Evolutionary conservation across 2,113 vertebrate species (phyloP).

Genomic region (Acrocephalus kingi): DNA sequence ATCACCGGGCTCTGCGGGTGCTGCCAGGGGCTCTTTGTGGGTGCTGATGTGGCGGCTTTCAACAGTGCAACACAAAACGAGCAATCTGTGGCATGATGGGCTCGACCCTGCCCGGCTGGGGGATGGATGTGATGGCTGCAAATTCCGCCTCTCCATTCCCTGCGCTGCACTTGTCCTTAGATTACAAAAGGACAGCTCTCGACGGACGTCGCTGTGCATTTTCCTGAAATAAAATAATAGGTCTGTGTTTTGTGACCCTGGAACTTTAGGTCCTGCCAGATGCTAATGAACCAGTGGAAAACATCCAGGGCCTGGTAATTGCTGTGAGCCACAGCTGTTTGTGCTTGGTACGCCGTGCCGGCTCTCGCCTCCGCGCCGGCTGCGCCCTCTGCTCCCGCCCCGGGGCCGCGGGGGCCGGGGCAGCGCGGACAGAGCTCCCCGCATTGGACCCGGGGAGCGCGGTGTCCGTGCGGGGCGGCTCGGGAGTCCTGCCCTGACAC

Average conservation of each 20-base stretch:
- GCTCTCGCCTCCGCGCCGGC: neutral
- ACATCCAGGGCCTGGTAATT: conserved; percentile 34
- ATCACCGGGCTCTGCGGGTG: neutral
- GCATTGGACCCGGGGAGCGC: neutral
- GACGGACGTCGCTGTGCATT: neutral
- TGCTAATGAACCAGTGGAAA: conserved; percentile 50
- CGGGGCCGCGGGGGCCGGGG: neutral
- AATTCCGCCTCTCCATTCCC: neutral
- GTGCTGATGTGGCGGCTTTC: neutral
- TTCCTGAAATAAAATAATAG: conserved; percentile 29
- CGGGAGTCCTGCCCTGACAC: no score
- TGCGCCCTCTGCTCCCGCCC: neutral
- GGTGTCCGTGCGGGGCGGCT: neutral
- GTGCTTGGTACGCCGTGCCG: neutral
- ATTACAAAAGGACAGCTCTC: conserved; percentile 31
- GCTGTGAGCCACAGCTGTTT: conserved; percentile 36
- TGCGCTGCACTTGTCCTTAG: neutral
- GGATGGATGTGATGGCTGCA: neutral
- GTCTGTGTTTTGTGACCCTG: conserved; percentile 44
- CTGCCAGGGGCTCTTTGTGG: neutral
- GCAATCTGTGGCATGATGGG: neutral
- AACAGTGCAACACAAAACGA: accelerated
- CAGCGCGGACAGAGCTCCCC: accelerated
- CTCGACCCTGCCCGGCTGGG: neutral
- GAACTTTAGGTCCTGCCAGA: conserved; percentile 46